phyloP scores from a whole-genome alignment of 2,113 vertebrate species.

The Protomyctophum bolini region DNA sequence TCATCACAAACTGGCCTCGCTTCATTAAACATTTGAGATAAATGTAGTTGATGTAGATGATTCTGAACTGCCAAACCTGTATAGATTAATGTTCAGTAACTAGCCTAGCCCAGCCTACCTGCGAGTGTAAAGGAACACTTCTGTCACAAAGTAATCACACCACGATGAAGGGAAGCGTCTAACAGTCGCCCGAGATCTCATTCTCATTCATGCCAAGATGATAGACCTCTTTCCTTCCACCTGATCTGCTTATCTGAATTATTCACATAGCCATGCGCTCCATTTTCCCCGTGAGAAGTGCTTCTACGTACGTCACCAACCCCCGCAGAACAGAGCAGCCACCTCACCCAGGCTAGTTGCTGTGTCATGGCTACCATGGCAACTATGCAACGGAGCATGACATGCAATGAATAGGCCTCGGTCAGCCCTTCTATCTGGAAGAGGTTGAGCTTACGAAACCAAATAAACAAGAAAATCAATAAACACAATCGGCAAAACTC shows the following conservation, averaged over 20 bases:
- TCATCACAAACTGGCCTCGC: background rate
- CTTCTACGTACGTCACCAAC: conserved; percentile 59
- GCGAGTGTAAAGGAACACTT: conserved; percentile 16
- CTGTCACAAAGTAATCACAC: conserved; percentile 24
- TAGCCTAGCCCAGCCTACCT: background rate
- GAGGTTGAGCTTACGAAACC: background rate
- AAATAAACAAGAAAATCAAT: no score
- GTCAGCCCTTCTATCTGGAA: background rate
- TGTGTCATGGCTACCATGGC: conserved; percentile 64
- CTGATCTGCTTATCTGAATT: conserved; percentile 65
- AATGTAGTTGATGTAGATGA: background rate
- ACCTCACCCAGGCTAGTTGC: conserved; percentile 46
- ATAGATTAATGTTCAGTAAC: no score
- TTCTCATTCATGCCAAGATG: conserved; percentile 10
- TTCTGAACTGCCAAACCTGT: background rate
- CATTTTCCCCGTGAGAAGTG: conserved; percentile 58
- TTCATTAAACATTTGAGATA: background rate
- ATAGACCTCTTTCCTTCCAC: conserved; percentile 45
- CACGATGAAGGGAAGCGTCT: background rate
- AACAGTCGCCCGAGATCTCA: conserved; percentile 14
- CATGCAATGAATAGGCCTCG: conserved; percentile 12
- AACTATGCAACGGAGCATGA: conserved; percentile 50
- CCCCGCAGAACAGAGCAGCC: conserved; percentile 34
- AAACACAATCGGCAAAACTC: background rate
- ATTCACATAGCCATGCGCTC: conserved; percentile 62